Evolutionary conservation across 2,797 vertebrate species (phyloP).

Genomic region (Siniperca undulata): DNA sequence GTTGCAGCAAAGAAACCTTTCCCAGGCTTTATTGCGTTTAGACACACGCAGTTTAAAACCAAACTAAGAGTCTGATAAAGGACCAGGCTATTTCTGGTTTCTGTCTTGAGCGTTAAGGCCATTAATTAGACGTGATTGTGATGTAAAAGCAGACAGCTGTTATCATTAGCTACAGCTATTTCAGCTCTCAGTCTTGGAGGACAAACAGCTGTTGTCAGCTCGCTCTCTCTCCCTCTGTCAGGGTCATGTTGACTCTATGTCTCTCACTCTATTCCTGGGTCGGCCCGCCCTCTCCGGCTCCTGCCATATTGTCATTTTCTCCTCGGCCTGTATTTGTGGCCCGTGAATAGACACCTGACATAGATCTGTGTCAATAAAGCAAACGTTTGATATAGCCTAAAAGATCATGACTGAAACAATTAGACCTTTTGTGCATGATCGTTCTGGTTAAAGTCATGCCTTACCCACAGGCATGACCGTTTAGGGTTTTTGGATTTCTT

Average conservation of each 20-base stretch:
- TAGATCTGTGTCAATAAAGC: background rate
- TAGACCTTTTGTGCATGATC: too few species aligned
- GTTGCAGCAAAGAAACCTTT: background rate
- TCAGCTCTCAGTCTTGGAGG: background rate
- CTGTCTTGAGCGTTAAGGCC: background rate
- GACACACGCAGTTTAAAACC: background rate
- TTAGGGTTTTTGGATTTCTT: background rate
- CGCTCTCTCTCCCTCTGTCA: slow-evolving; percentile 4
- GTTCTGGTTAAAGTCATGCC: too few species aligned
- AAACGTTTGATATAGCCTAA: too few species aligned
- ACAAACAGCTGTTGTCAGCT: slow-evolving; percentile 27
- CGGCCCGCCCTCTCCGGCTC: slow-evolving; percentile 19
- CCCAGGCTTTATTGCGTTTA: background rate
- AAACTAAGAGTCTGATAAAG: background rate
- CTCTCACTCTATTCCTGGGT: slow-evolving; percentile 44
- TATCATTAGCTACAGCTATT: background rate
- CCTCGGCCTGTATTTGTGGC: background rate
- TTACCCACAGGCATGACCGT: too few species aligned
- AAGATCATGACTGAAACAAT: too few species aligned
- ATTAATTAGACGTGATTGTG: background rate
- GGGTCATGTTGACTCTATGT: slow-evolving; percentile 25
- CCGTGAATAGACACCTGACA: background rate
- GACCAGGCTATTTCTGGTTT: background rate
- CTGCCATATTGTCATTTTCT: slow-evolving; percentile 1
- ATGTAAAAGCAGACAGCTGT: slow-evolving; percentile 30